These are phyloP conservation scores for Tetraneura akinire DNA, from an alignment of 1,140 invertebrate species.

Conservation along the genomic window DNA sequence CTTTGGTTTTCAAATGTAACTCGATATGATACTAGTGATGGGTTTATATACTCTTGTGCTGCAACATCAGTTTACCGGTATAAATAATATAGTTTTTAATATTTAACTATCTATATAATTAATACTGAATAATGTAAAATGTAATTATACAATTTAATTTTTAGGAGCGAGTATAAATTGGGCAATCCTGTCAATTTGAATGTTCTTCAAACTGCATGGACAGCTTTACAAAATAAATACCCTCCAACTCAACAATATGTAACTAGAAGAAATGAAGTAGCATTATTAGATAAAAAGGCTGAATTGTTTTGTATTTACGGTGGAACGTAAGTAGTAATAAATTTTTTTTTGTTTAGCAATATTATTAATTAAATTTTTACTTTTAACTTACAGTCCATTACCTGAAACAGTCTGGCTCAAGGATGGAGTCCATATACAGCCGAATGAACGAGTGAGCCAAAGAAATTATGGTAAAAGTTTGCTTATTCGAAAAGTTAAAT, in stretches of 20 bases:
- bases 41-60: slow-evolving; percentile 86
- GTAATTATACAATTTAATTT: slow-evolving; percentile 10
- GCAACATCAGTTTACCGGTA: slow-evolving; percentile 77
- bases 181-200: slow-evolving; percentile 80
- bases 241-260: slow-evolving; percentile 79
- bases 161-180: slow-evolving; percentile 84
- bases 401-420: slow-evolving; percentile 85
- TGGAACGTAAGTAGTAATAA: slow-evolving; percentile 67
- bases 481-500: slow-evolving; percentile 80
- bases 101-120: too few species aligned
- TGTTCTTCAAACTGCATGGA: slow-evolving; percentile 75
- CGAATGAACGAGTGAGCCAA: slow-evolving; percentile 75
- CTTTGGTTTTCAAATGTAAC: slow-evolving; percentile 94
- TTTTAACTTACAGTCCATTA: slow-evolving; percentile 63
- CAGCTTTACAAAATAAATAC: slow-evolving; percentile 75
- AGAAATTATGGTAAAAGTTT: slow-evolving; percentile 92
- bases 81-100: neutral
- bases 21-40: slow-evolving; percentile 74
- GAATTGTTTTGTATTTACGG: slow-evolving; percentile 88
- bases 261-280: slow-evolving; percentile 81
- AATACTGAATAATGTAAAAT: neutral
- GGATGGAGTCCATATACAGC: slow-evolving; percentile 68
- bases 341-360: neutral
- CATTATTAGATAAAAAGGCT: slow-evolving; percentile 76
- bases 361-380: neutral